Evolutionary conservation across 2,888 invertebrate species (phyloP).

Genomic region (Epinotia brunnichana): DNA sequence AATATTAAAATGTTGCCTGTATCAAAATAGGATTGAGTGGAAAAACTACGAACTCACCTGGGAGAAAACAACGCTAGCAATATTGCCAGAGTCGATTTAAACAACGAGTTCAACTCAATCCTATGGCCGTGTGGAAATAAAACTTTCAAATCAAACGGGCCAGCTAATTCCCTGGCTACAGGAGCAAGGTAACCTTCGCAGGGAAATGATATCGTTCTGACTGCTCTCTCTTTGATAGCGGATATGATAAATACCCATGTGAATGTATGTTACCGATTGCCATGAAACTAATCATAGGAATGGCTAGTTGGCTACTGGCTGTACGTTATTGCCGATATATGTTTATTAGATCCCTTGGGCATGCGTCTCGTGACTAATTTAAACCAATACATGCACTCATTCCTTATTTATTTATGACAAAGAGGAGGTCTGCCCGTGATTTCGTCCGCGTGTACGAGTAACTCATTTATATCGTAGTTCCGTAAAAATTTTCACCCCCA

Average conservation of each 20-base stretch:
- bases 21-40: conserved; percentile 64
- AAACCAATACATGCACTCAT: too few relatives aligned
- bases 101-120: conserved; percentile 58
- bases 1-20: conserved; percentile 45
- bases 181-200: conserved; percentile 29
- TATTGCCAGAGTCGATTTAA: conserved; percentile 77
- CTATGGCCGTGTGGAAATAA: conserved; percentile 52
- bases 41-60: conserved; percentile 64
- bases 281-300: conserved; percentile 7
- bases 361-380: too few relatives aligned
- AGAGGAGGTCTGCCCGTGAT: too few relatives aligned
- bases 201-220: conserved; percentile 42
- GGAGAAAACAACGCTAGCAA: conserved; percentile 64
- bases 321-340: too few relatives aligned
- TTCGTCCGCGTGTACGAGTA: too few relatives aligned
- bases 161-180: conserved; percentile 42
- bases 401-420: too few relatives aligned
- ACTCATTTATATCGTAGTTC: too few relatives aligned
- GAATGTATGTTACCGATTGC: neutral
- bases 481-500: too few relatives aligned
- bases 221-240: conserved; percentile 27
- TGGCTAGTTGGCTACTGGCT: too few relatives aligned
- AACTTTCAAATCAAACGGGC: conserved; percentile 43
- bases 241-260: neutral
- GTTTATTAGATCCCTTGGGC: too few relatives aligned